Evolutionary conservation across 1,140 invertebrate genomes (phyloP).

Genomic region (Drosophila sechellia): DNA sequence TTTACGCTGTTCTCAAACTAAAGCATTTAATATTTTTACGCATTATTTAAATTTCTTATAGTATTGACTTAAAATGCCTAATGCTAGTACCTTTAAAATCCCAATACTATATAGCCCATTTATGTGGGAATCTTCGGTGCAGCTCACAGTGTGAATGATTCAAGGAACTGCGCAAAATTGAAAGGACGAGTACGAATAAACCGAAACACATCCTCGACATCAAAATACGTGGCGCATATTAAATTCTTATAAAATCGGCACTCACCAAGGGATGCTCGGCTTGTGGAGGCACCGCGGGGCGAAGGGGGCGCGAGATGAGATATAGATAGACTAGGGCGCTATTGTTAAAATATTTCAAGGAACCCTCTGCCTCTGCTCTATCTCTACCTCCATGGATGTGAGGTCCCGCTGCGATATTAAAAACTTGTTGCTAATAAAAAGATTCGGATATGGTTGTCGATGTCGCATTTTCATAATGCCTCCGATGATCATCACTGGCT

Average conservation of each 20-base stretch:
- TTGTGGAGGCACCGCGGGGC: background rate
- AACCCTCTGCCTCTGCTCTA: slow-evolving; percentile 4
- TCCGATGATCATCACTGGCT: slow-evolving; percentile 29
- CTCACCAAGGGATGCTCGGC: slow-evolving; percentile 49
- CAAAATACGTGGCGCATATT: slow-evolving; percentile 75
- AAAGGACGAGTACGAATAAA: slow-evolving; percentile 40
- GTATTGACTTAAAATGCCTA: too few relatives aligned
- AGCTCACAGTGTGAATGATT: slow-evolving; percentile 47
- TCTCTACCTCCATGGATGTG: slow-evolving; percentile 19
- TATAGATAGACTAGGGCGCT: slow-evolving; percentile 53
- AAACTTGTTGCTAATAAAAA: slow-evolving; percentile 82
- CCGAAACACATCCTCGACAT: slow-evolving; percentile 63
- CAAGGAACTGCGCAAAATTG: slow-evolving; percentile 27
- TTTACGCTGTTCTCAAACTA: background rate
- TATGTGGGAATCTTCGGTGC: background rate
- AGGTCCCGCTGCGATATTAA: slow-evolving; percentile 74
- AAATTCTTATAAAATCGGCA: slow-evolving; percentile 78
- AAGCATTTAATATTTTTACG: background rate
- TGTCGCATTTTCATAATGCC: slow-evolving; percentile 35
- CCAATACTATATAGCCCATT: background rate
- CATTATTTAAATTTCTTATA: too few relatives aligned
- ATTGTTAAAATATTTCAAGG: slow-evolving; percentile 69
- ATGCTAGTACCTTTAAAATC: too few relatives aligned
- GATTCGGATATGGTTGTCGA: slow-evolving; percentile 52
- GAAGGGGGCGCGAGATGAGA: slow-evolving; percentile 14